Conservation (phyloP, 2,797 vertebrate genomes). For the Arctocebus calabarensis region DNA sequence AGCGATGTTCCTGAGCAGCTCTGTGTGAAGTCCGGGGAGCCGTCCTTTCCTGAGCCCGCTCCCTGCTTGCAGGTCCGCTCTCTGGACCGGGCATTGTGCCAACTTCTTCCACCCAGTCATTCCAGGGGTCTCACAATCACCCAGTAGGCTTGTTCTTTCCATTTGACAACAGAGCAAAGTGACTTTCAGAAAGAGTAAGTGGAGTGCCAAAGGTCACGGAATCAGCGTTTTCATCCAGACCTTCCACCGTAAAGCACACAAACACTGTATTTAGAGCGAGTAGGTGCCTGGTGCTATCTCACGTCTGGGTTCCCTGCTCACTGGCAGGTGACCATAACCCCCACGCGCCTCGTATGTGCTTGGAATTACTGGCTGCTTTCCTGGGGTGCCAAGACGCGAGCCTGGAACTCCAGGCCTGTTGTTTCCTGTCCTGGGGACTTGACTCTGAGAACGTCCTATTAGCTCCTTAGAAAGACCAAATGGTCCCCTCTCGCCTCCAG, state of each 20-base stretch:
- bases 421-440: neutral
- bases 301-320: neutral
- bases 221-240: neutral
- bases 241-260: neutral
- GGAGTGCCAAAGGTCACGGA: neutral
- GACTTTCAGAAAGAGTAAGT: conserved; percentile 29
- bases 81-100: neutral
- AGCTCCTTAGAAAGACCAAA: conserved; percentile 41
- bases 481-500: neutral
- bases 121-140: neutral
- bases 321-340: neutral
- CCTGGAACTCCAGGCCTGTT: neutral
- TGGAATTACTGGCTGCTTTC: neutral
- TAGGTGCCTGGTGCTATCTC: neutral
- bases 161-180: conserved; percentile 1
- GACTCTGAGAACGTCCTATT: neutral
- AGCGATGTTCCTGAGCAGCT: conserved; percentile 21
- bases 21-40: conserved; percentile 12
- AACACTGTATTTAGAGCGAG: neutral
- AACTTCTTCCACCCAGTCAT: neutral
- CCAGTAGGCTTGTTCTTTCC: neutral
- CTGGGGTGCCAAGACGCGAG: neutral
- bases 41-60: neutral
- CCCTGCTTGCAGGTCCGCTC: neutral
- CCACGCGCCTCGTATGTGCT: no score